These are phyloP conservation scores for Numenius phaeopus DNA, from an alignment of 2,797 vertebrate genomes.

Conservation along the genomic window DNA sequence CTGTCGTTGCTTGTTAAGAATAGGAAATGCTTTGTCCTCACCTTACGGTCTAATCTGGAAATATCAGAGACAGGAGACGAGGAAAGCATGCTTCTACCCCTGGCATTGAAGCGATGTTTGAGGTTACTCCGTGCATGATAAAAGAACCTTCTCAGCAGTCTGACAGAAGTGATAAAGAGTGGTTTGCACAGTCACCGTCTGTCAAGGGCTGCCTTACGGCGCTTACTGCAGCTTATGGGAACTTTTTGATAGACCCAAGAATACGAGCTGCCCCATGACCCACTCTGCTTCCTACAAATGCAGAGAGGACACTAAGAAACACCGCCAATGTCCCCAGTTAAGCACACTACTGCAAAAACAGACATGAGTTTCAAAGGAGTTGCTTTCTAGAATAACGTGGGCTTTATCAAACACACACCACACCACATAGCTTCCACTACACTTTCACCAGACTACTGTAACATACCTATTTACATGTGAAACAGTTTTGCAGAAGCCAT, in stretches of 20 bases:
- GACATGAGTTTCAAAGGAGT: not conserved
- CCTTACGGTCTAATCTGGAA: slow-evolving; percentile 2
- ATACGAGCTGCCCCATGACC: not conserved
- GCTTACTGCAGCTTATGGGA: not conserved
- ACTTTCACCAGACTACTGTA: not conserved
- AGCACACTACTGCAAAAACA: not conserved
- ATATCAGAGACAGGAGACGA: not conserved
- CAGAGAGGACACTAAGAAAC: not conserved
- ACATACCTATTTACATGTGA: not conserved
- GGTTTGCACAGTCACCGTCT: not conserved
- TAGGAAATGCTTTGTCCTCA: slow-evolving; percentile 53
- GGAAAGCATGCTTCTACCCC: not conserved
- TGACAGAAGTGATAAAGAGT: not conserved
- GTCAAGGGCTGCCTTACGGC: not conserved
- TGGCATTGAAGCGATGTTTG: not conserved
- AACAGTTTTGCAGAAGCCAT: not conserved
- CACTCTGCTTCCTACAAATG: not conserved
- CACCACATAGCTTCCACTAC: not conserved
- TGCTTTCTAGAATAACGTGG: not conserved
- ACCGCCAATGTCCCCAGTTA: fast-evolving
- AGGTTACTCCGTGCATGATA: not conserved
- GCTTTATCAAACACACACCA: not conserved
- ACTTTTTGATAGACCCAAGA: not conserved
- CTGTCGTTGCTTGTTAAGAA: not conserved
- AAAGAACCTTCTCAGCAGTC: not conserved